Base-by-base conservation (phyloP, 2,888 invertebrate genomes). In the Zhengitettix transpicula region DNA sequence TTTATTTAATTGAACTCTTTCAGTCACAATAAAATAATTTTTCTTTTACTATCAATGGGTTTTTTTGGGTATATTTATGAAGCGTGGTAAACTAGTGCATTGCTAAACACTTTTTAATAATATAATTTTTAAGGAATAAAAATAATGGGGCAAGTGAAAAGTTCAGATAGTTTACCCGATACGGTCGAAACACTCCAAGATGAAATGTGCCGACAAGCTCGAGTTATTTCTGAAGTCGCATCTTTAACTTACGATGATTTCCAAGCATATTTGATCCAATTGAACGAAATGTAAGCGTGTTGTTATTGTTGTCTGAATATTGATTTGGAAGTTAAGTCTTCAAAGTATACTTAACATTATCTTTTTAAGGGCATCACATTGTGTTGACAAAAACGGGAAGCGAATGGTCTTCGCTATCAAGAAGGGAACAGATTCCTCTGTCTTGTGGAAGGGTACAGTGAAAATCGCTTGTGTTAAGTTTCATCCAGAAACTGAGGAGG, bases 361-460 rank as follows among this genome's bases (percentile, higher is more conserved):
- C n/a, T 47, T 47, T 14, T 14, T 14, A 14, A 83, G 83, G 61
- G 81, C 82, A 1, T 75, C 77, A 62, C 78, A 78, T 66, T 82
- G 80, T 66, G 74, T 79, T 62, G 82, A 82, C 70, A 71, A 75
- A 8, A 75, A 77, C 66, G 83, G 83, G 0, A 81, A 82, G 67
- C 81, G 80, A 67, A 70, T 85, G 41, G 71, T 82, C 51, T 85
- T 85, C 72, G 78, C 80, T 55, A 77, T 85, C 1, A 81, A 82
- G 68, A 78, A 77, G 64, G 83, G 82, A 5, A 79, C 81, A 7
- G 83, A 84, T 68, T 73, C 78, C 0, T 77, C 82, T 1, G 68
- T 83, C 40, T 72, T 85, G 44, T 86, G 86, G 86, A 84, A 83
- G 69, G 82, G 81, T 0, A 83, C 82, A 1, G 80, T 85, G 0